phyloP scores from a whole-genome alignment of 2,797 vertebrate species.

The Carduelis carduelis region DNA sequence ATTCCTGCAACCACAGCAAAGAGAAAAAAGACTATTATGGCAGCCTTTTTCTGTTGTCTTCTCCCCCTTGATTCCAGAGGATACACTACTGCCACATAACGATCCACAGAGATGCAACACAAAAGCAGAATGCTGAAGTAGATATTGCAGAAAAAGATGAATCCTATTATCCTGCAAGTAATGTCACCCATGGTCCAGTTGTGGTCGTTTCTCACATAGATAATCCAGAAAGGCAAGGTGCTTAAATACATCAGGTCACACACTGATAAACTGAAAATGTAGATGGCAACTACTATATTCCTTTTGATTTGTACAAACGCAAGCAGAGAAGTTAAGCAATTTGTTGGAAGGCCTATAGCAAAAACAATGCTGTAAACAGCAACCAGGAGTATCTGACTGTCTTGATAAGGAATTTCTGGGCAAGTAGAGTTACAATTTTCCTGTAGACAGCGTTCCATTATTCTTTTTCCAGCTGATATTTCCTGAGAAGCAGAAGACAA shows the following conservation, averaged over 20 bases:
- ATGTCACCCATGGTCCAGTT: slow-evolving; percentile 67
- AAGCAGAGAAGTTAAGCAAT: slow-evolving; percentile 80
- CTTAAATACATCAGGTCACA: slow-evolving; percentile 86
- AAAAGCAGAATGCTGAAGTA: slow-evolving; percentile 91
- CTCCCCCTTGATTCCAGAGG: slow-evolving; percentile 79
- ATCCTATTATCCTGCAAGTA: slow-evolving; percentile 79
- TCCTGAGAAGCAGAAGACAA: slow-evolving; percentile 49
- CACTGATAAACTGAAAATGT: slow-evolving; percentile 84
- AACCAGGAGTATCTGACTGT: slow-evolving; percentile 68
- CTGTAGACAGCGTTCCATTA: background rate
- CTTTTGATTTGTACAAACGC: slow-evolving; percentile 76
- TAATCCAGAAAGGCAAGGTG: slow-evolving; percentile 86
- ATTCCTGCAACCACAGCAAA: slow-evolving; percentile 64
- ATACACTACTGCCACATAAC: slow-evolving; percentile 82
- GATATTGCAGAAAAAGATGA: slow-evolving; percentile 92
- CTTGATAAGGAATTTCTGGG: slow-evolving; percentile 11
- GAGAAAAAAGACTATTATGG: slow-evolving; percentile 12
- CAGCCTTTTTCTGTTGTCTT: slow-evolving; percentile 71
- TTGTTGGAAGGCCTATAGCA: slow-evolving; percentile 82
- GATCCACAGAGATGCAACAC: slow-evolving; percentile 88
- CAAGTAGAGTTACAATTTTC: background rate
- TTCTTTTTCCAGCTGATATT: background rate
- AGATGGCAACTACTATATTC: slow-evolving; percentile 82
- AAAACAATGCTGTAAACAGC: slow-evolving; percentile 81
- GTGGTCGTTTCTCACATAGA: slow-evolving; percentile 76